Evolutionary conservation across 2,888 invertebrate genomes (phyloP).

Genomic region (Parnassius glacialis): DNA sequence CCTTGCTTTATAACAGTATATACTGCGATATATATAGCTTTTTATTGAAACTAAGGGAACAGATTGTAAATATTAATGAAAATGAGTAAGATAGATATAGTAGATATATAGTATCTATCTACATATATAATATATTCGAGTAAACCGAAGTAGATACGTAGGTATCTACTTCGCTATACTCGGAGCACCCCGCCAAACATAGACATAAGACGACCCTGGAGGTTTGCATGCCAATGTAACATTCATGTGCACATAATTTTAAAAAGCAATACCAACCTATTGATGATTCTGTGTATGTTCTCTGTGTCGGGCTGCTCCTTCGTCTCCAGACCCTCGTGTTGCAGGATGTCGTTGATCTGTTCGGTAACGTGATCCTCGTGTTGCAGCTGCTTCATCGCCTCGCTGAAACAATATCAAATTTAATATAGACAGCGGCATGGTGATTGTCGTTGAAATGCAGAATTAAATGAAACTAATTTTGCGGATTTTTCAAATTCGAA

Average conservation of each 20-base stretch:
- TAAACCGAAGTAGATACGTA: too few species aligned
- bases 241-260: background rate
- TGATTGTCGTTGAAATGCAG: too few species aligned
- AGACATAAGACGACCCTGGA: too few species aligned
- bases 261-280: constrained; percentile 69
- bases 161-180: background rate
- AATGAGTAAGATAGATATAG: too few species aligned
- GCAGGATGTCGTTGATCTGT: constrained; percentile 61
- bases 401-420: constrained; percentile 41
- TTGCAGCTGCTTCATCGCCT: constrained; percentile 68
- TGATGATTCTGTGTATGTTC: constrained; percentile 83
- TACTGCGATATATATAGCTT: background rate
- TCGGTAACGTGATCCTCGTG: constrained; percentile 66
- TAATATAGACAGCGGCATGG: too few species aligned
- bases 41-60: background rate
- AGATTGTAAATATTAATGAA: background rate
- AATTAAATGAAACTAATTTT: too few species aligned
- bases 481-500: too few species aligned
- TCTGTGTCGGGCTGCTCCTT: constrained; percentile 65
- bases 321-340: constrained; percentile 53
- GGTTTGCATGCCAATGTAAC: too few species aligned
- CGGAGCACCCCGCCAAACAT: background rate
- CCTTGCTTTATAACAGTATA: too few species aligned
- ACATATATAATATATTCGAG: too few species aligned
- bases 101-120: too few species aligned